Percentiles rank a stretch among this genome's conserved stretches.
Evolutionary conservation across 2,888 invertebrate genomes (phyloP).

Genomic region (Spodoptera picta): DNA sequence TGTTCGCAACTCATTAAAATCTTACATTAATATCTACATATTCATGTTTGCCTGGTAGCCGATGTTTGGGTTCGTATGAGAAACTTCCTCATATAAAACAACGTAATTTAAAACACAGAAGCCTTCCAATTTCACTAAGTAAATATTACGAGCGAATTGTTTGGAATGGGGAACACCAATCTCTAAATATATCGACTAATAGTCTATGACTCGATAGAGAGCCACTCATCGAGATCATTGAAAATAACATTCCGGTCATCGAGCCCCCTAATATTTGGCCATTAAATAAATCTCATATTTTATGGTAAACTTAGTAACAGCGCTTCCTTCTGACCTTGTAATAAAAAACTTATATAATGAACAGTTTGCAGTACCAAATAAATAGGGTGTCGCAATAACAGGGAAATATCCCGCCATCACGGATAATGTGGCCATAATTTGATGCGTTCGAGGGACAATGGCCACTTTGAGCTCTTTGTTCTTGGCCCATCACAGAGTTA

Average conservation of each 20-base stretch:
- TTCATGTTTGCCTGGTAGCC: slow-evolving; percentile 21
- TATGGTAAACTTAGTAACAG: slow-evolving; percentile 54
- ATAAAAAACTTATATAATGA: slow-evolving; percentile 57
- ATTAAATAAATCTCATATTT: slow-evolving; percentile 58
- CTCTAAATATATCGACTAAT: slow-evolving; percentile 4
- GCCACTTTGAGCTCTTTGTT: slow-evolving; percentile 58
- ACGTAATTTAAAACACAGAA: too few species aligned
- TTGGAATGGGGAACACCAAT: background rate
- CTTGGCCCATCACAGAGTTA: slow-evolving; percentile 67
- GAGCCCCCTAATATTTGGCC: slow-evolving; percentile 41
- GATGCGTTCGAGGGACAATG: slow-evolving; percentile 63
- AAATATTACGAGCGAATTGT: background rate
- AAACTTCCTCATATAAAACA: slow-evolving; percentile 10
- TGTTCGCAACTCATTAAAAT: slow-evolving; percentile 50
- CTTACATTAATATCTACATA: slow-evolving; percentile 34
- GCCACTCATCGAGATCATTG: slow-evolving; percentile 50
- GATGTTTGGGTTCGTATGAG: slow-evolving; percentile 2
- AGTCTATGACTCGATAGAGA: slow-evolving; percentile 30
- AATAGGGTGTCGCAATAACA: slow-evolving; percentile 56
- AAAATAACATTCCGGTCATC: slow-evolving; percentile 50
- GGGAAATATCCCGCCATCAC: slow-evolving; percentile 50
- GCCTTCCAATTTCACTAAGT: background rate
- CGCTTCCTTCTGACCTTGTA: slow-evolving; percentile 46
- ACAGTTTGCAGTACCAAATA: slow-evolving; percentile 43
- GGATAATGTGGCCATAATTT: slow-evolving; percentile 67